A percentile compares a stretch with the other conserved stretches of the same genome.
phyloP scores from a whole-genome alignment of 2,797 vertebrate species.

The Cygnus olor region DNA sequence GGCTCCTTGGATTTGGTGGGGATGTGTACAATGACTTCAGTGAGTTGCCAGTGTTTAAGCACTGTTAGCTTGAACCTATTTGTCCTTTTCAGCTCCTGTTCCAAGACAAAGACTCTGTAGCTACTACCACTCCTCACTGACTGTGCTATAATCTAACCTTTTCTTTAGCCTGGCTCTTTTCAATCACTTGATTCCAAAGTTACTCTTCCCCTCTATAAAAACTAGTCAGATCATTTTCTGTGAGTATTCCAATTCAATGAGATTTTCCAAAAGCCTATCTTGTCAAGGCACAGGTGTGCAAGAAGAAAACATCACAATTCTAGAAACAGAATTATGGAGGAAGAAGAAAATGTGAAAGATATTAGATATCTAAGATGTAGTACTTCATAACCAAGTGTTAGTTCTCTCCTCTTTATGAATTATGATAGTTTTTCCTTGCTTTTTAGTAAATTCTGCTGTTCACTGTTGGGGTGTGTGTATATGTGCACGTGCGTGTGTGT shows the following conservation, averaged over 20 bases:
- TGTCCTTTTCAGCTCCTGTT: background rate
- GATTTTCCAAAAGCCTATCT: background rate
- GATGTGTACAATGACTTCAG: background rate
- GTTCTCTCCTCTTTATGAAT: background rate
- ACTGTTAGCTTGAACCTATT: background rate
- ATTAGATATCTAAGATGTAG: background rate
- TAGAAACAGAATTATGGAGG: background rate
- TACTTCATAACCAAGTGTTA: background rate
- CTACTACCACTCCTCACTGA: background rate
- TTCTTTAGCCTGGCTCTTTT: background rate
- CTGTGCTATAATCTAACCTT: background rate
- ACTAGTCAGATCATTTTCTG: background rate
- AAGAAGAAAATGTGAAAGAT: background rate
- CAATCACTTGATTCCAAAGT: background rate
- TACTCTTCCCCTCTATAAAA: background rate
- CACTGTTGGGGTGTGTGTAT: background rate
- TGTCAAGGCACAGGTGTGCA: background rate
- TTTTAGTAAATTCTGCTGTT: slow-evolving; percentile 5
- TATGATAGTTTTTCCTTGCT: background rate
- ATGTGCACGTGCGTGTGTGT: background rate
- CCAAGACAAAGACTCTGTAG: background rate
- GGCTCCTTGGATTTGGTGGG: background rate
- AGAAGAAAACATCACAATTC: background rate
- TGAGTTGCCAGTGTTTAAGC: background rate
- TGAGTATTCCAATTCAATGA: background rate